phyloP scores from a whole-genome alignment of 1,140 invertebrate species.

The Drosophila miranda region DNA sequence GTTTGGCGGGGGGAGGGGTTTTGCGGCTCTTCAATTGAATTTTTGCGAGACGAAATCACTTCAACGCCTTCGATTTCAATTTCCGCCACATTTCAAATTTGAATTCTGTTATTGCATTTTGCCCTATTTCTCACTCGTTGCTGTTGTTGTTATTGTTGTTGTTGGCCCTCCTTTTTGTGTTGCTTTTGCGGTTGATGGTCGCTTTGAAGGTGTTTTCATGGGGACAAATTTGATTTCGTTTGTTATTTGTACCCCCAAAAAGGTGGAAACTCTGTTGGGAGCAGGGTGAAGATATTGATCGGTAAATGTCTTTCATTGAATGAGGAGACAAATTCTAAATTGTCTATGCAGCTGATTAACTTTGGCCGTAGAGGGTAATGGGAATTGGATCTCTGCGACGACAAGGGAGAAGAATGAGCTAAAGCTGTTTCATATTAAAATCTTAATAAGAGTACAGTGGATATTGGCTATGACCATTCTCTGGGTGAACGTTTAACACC shows the following conservation, averaged over 20 bases:
- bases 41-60: constrained; percentile 80
- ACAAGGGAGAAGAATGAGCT: too few species aligned
- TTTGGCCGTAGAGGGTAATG: not conserved
- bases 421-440: too few species aligned
- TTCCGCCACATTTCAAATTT: constrained; percentile 74
- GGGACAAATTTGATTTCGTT: constrained; percentile 25
- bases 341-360: not conserved
- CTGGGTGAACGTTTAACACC: too few species aligned
- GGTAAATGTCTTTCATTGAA: constrained; percentile 12
- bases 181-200: constrained; percentile 9
- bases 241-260: not conserved
- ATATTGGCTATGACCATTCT: too few species aligned
- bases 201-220: constrained; percentile 21
- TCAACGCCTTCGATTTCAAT: constrained; percentile 81
- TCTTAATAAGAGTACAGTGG: too few species aligned
- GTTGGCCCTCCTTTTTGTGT: not conserved
- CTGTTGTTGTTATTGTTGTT: constrained; percentile 7
- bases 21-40: constrained; percentile 64
- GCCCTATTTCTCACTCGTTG: constrained; percentile 22
- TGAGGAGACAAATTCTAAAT: not conserved
- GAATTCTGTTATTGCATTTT: constrained; percentile 68
- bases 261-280: not conserved
- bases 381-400: too few species aligned
- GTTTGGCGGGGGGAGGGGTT: not conserved
- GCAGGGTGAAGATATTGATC: constrained; percentile 19